These are phyloP conservation scores for Sula dactylatra DNA, from an alignment of 2,113 vertebrate genomes.

Conservation along the genomic window DNA sequence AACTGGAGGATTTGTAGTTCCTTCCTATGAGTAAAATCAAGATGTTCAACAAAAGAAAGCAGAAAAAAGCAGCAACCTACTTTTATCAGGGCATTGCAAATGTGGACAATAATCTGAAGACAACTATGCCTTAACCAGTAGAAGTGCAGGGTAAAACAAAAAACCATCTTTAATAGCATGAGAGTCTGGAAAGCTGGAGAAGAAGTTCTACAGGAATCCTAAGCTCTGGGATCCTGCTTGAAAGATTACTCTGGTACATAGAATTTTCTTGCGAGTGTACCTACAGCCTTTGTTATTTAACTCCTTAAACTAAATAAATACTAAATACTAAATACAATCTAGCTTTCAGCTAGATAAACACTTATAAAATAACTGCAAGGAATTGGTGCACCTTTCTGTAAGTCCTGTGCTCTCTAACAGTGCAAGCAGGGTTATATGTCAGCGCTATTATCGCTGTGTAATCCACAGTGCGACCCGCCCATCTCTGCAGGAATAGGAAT, in stretches of 20 bases:
- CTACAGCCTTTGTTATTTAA: neutral
- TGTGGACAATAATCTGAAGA: neutral
- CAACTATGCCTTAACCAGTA: neutral
- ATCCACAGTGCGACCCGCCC: neutral
- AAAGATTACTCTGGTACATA: neutral
- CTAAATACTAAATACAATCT: neutral
- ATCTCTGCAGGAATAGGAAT: conserved; percentile 28
- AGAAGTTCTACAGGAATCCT: neutral
- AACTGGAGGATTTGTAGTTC: neutral
- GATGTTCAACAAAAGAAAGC: neutral
- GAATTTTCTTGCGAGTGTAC: neutral
- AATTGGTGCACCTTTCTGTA: neutral
- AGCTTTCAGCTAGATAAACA: neutral
- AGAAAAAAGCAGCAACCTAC: neutral
- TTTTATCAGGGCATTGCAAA: neutral
- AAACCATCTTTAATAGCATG: neutral
- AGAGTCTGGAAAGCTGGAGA: neutral
- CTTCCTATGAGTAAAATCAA: neutral
- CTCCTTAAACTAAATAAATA: neutral
- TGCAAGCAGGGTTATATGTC: neutral
- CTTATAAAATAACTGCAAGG: neutral
- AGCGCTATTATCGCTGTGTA: conserved; percentile 2
- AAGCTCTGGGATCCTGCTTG: neutral
- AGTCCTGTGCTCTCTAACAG: neutral
- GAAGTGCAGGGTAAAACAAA: neutral